phyloP scores from a whole-genome alignment of 1,140 invertebrate species.

The Ctenoplectra terminalis region DNA sequence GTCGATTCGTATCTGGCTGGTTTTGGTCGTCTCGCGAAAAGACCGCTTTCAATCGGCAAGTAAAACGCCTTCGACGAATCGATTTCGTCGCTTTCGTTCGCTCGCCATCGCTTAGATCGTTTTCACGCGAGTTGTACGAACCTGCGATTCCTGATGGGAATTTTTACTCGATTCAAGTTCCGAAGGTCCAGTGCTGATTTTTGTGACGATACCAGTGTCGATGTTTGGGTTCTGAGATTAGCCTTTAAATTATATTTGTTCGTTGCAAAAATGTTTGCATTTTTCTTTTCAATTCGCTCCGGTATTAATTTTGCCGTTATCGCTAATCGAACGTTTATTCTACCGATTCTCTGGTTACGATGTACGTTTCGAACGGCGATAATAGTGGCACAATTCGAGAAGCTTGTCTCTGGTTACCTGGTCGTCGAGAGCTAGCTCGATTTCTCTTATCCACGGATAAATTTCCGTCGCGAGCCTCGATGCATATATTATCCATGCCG shows the following conservation, averaged over 20 bases:
- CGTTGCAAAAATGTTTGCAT: background rate
- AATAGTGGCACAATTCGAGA: slow-evolving; percentile 34
- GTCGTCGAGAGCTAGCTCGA: background rate
- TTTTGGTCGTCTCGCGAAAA: background rate
- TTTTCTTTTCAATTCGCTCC: background rate
- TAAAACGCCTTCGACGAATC: background rate
- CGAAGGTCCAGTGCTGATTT: too few species aligned
- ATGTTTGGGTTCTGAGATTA: too few species aligned
- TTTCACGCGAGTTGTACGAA: too few species aligned
- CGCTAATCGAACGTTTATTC: background rate
- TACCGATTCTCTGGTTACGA: background rate
- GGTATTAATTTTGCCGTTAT: background rate
- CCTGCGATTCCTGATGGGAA: too few species aligned
- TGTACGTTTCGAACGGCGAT: background rate
- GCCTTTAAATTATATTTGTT: too few species aligned
- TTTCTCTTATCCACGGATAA: slow-evolving; percentile 28
- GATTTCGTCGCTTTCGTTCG: background rate
- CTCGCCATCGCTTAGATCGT: too few species aligned
- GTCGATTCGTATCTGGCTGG: background rate
- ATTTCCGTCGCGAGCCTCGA: slow-evolving; percentile 11
- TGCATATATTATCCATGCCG: slow-evolving; percentile 15
- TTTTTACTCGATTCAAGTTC: too few species aligned
- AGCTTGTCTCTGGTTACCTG: slow-evolving; percentile 20
- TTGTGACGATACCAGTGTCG: too few species aligned
- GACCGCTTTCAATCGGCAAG: too few species aligned